Percentiles rank a stretch among this genome's conserved stretches.
Conservation (phyloP, 2,113 vertebrate species). For the Taurulus bubalis region DNA sequence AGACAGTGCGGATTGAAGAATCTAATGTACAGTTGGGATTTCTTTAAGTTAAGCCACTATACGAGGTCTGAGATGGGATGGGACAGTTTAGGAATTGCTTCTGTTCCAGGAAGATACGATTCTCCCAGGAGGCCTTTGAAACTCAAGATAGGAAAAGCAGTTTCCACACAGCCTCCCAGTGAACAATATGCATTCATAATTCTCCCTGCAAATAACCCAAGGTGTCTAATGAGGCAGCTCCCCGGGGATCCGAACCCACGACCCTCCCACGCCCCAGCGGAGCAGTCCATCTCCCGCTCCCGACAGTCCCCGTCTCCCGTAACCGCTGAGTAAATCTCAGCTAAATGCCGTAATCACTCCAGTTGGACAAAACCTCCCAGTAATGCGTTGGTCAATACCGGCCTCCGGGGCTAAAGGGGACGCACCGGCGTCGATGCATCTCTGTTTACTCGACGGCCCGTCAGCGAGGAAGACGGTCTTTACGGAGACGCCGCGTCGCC, state of each 20-base stretch:
- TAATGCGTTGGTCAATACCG: constrained; percentile 70
- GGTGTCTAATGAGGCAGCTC: constrained; percentile 54
- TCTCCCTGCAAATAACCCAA: constrained; percentile 38
- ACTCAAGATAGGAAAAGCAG: too few relatives aligned
- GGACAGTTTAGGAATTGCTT: too few relatives aligned
- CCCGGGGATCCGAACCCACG: constrained; percentile 53
- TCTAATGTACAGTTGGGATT: background rate
- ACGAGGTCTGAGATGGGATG: too few relatives aligned
- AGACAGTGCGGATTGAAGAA: background rate
- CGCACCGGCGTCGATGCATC: constrained; percentile 59
- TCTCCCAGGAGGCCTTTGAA: too few relatives aligned
- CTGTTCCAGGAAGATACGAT: too few relatives aligned
- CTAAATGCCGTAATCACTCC: constrained; percentile 73
- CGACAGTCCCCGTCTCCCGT: constrained; percentile 42
- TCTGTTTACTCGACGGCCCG: constrained; percentile 63
- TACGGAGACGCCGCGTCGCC: constrained; percentile 47
- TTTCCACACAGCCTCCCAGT: background rate
- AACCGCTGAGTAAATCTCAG: constrained; percentile 56
- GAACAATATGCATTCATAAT: constrained; percentile 37
- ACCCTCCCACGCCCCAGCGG: constrained; percentile 14
- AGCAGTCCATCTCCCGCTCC: constrained; percentile 42
- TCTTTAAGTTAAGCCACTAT: background rate
- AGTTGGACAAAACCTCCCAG: constrained; percentile 60
- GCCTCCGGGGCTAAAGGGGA: constrained; percentile 62
- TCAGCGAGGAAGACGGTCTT: constrained; percentile 53